phyloP scores from a whole-genome alignment of 2,797 vertebrate species.

The Acanthiza pusilla region DNA sequence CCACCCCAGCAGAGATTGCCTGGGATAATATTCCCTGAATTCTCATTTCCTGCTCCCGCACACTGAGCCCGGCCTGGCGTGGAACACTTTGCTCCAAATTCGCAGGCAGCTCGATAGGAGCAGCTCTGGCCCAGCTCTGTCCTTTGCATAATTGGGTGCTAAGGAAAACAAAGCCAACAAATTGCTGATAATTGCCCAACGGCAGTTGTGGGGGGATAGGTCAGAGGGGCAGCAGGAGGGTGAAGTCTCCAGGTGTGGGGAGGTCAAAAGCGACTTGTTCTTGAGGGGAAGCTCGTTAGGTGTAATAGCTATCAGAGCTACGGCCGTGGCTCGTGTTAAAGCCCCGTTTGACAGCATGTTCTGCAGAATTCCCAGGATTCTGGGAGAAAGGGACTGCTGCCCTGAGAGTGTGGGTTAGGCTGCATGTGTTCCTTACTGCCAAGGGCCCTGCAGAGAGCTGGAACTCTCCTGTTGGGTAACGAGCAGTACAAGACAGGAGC shows the following conservation, averaged over 20 bases:
- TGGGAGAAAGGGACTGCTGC: neutral
- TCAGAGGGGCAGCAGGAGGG: slow-evolving; percentile 61
- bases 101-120: neutral
- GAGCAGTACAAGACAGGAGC: neutral
- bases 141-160: slow-evolving; percentile 80
- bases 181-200: slow-evolving; percentile 87
- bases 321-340: neutral
- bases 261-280: slow-evolving; percentile 76
- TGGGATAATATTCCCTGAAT: neutral
- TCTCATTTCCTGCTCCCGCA: neutral
- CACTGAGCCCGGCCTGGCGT: neutral
- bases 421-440: neutral
- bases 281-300: slow-evolving; percentile 57
- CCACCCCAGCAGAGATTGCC: neutral
- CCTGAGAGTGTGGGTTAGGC: neutral
- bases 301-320: slow-evolving; percentile 58
- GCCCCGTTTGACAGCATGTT: neutral
- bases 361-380: neutral
- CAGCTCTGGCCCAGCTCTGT: neutral
- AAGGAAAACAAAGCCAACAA: slow-evolving; percentile 87
- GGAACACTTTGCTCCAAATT: neutral
- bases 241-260: slow-evolving; percentile 82
- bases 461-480: rapidly evolving
- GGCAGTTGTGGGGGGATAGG: slow-evolving; percentile 73
- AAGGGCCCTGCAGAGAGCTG: neutral